Percentiles rank a stretch among this genome's conserved stretches.
Evolutionary conservation across 30 jellyfish, hydroid and myxozoan genomes (phyloP).

Genomic region (Aurelia aurita complex sp. Pacific): DNA sequence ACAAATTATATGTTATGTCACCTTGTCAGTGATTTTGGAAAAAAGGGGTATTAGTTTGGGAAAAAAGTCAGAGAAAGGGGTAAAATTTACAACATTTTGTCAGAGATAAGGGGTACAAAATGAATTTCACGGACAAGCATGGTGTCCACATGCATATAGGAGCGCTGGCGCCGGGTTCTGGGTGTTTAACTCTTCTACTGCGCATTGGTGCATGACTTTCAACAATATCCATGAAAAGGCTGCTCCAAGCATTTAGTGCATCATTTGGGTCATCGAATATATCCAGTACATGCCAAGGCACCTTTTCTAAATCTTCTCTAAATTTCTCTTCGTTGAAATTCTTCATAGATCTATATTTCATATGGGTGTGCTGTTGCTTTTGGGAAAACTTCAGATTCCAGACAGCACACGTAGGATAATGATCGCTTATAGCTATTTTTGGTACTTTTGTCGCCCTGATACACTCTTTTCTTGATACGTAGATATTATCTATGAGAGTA

Average conservation of each 20-base stretch:
- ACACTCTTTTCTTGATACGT: conserved; percentile 36
- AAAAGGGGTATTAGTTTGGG: too few species aligned
- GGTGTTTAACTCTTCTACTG: conserved; percentile 40
- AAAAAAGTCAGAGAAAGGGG: too few species aligned
- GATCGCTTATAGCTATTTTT: conserved; percentile 40
- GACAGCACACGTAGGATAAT: conserved; percentile 31
- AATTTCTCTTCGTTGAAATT: background rate
- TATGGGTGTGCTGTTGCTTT: conserved; percentile 6
- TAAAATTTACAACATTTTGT: too few species aligned
- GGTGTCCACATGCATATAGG: too few species aligned
- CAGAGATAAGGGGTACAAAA: too few species aligned
- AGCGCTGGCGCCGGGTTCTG: background rate
- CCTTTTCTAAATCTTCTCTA: conserved; percentile 5
- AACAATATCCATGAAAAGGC: conserved; percentile 37
- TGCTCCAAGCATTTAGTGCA: conserved; percentile 35
- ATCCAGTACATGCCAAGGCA: conserved; percentile 31
- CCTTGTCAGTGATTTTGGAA: too few species aligned
- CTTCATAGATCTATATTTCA: conserved; percentile 18
- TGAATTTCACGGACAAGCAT: too few species aligned
- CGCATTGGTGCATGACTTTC: conserved; percentile 30
- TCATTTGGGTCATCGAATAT: conserved; percentile 22
- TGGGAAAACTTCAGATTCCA: conserved; percentile 1
- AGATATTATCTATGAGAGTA: conserved; percentile 33
- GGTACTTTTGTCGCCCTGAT: conserved; percentile 38
- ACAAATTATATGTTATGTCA: too few species aligned